Percentiles rank a stretch among this genome's conserved stretches.
Conservation (phyloP, 2,797 vertebrate species). For the Sebastes miniatus region DNA sequence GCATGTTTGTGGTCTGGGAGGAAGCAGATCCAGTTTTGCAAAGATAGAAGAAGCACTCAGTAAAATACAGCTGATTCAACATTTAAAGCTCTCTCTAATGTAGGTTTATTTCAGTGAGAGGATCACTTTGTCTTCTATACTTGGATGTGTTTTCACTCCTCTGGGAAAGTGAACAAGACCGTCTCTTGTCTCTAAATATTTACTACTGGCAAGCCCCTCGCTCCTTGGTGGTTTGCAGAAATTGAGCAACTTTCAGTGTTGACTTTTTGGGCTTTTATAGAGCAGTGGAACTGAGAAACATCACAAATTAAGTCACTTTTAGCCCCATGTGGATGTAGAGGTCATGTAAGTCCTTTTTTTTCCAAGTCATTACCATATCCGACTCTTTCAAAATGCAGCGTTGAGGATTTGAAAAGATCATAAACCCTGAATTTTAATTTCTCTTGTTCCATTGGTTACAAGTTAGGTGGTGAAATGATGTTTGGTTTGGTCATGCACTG, state of each 20-base stretch:
- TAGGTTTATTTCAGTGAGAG: background rate
- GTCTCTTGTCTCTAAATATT: constrained; percentile 12
- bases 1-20: background rate
- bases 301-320: background rate
- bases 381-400: constrained; percentile 10
- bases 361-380: constrained; percentile 14
- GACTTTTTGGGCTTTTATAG: background rate
- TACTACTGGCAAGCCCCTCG: background rate
- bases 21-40: background rate
- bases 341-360: background rate
- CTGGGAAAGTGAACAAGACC: background rate
- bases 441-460: background rate
- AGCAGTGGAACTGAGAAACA: background rate
- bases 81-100: background rate
- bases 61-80: background rate
- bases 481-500: too few relatives aligned
- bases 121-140: background rate
- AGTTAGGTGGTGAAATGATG: background rate
- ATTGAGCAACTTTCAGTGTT: background rate
- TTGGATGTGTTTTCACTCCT: background rate
- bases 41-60: background rate
- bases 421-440: constrained; percentile 17
- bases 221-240: background rate
- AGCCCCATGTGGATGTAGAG: constrained; percentile 11
- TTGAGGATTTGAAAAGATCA: constrained; percentile 14